phyloP scores from a whole-genome alignment of 2,113 vertebrate species.

The Stegostoma tigrinum region DNA sequence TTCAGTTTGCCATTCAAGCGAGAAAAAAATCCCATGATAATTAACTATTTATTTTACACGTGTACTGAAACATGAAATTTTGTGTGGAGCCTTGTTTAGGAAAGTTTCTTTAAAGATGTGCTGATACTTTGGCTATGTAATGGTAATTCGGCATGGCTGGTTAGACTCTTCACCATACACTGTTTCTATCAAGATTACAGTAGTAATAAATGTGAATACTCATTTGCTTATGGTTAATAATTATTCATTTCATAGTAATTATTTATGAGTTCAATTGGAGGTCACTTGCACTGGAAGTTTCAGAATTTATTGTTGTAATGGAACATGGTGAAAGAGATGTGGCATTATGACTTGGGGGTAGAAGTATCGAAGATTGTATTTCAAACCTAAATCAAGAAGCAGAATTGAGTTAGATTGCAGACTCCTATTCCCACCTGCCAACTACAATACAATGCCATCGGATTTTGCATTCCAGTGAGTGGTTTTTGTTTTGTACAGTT shows the following conservation, averaged over 20 bases:
- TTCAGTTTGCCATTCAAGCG: background rate
- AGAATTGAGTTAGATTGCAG: background rate
- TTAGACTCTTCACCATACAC: background rate
- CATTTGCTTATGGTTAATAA: constrained; percentile 34
- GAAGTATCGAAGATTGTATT: background rate
- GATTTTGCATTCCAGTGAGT: background rate
- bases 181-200: background rate
- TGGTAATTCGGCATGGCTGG: background rate
- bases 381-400: background rate
- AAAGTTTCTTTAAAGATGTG: background rate
- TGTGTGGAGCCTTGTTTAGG: background rate
- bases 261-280: constrained; percentile 23
- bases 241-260: constrained; percentile 22
- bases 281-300: constrained; percentile 3
- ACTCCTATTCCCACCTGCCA: background rate
- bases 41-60: background rate
- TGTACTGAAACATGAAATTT: background rate
- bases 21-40: background rate
- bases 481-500: background rate
- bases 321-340: background rate
- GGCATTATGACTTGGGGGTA: background rate
- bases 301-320: constrained; percentile 18
- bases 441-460: background rate
- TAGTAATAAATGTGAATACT: background rate
- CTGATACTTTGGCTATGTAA: background rate